Base-by-base conservation (phyloP, 2,113 vertebrate genomes). In the Rhinogobius similis region DNA sequence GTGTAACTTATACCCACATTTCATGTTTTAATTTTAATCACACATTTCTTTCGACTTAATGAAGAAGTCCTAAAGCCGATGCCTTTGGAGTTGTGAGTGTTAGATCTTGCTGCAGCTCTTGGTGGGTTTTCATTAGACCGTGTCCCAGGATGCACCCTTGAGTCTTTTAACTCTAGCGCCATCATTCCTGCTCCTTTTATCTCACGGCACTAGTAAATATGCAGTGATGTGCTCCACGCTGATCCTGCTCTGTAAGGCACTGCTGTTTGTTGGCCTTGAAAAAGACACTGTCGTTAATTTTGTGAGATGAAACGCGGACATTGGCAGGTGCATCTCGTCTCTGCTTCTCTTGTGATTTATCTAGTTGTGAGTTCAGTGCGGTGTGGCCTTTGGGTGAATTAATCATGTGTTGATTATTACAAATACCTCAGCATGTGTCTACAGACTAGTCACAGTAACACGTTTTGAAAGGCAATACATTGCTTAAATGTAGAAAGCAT, bases 71-170 rank as follows among this genome's bases (percentile, higher is more conserved):
- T 44, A 73, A 44, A 27, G 50, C 13, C 46, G 5, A 1, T 4
- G 39, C 58, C 41, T 62, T 36, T 62, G 59, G 36, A 39, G 55
- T 65, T 62, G 55, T 18, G 62, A 63, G 43, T 10, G 55, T 32
- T 39, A 59, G 59, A 44, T 70, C 48, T 58, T 23, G 11, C 55
- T 21, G 24, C 65, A 52, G 44, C 23, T 68, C 46, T 70, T 70
- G 63, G 43, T 61, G 39, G 43, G 18, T 32, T 65, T 63, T 75
- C 50, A 79, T 66, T 10, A 39, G 67, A 56, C 0, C 39, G n/a
- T 61, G 50, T 81, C 78, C 72, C 77, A 79, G 83, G 52, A 82
- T 83, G 82, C 80, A 75, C 82, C 64, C 0, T 64, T 75, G 72
- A 56, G 36, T 63, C 39, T 41, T 65, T 68, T 66, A 50, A 79